Evolutionary conservation across 2,797 vertebrate genomes (phyloP), one percentile per base, ranked within the genome.

Genomic region (Enteromius afrohamiltoni): DNA sequence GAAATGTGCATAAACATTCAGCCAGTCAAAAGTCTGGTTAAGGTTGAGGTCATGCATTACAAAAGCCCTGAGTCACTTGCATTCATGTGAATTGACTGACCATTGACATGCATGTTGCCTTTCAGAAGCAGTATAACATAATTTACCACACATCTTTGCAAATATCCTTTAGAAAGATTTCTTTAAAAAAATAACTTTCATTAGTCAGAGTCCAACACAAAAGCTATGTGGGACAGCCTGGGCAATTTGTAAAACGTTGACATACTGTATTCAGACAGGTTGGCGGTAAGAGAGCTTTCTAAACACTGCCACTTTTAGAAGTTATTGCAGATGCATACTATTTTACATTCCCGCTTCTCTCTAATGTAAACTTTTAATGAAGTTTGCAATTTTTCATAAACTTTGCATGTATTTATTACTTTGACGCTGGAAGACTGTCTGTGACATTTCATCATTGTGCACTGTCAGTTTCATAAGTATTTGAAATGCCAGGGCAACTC

Each of bases 391-490:
- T 82, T 79, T 77, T 74, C 21, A 2, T 16, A 51, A 55, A 62
- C 53, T 62, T 68, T 67, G 13, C 65, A 53, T 19, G 29, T 55
- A 47, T 80, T 64, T 64, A 49, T 64, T 64, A 31, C 55, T 34
- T 31, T 31, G 21, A 26, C 3, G 19, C 42, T 37, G 55, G 26
- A 73, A 42, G 69, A 26, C 79, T 64, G 69, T 64, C 70, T 71
- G 53, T 64, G 79, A 73, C 80, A 81, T 82, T 85, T 82, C 67
- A 67, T 70, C 79, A 78, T 78, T 55, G 55, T 60, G 53, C 79
- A 55, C 21, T 77, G 47, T 80, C 55, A 34, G 45, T 58, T 77
- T 82, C 84, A 51, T 53, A 58, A 77, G 17, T 47, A 68, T 82
- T 65, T 65, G 45, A 79, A 85, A 79, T 79, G 67, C 60, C 84